Conservation (phyloP, 2,113 vertebrate genomes). For the Sander lucioperca region DNA sequence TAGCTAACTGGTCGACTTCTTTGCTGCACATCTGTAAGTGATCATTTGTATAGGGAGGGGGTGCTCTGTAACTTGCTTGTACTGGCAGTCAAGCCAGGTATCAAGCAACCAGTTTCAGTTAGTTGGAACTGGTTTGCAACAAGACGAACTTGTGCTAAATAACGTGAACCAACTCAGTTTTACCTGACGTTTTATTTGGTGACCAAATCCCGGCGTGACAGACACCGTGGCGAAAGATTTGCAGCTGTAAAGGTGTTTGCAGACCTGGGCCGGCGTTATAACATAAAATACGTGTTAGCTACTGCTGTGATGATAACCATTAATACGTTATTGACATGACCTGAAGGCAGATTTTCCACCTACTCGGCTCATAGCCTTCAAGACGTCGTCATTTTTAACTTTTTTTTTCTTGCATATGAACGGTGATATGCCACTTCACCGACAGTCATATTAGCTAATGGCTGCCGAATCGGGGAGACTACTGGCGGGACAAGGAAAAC, state of each 20-base stretch:
- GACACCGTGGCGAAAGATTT: conserved; percentile 71
- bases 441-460: conserved; percentile 87
- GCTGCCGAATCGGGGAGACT: conserved; percentile 89
- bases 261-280: conserved; percentile 77
- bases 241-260: conserved; percentile 72
- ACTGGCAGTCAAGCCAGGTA: conserved; percentile 58
- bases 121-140: conserved; percentile 24
- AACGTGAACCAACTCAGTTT: conserved; percentile 39
- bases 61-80: conserved; percentile 57
- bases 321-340: conserved; percentile 66
- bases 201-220: conserved; percentile 85
- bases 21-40: conserved; percentile 84
- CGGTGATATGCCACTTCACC: conserved; percentile 86
- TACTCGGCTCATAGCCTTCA: conserved; percentile 71
- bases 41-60: conserved; percentile 72
- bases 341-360: conserved; percentile 69
- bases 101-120: conserved; percentile 35
- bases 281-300: conserved; percentile 37
- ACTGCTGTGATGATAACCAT: conserved; percentile 43
- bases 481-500: conserved; percentile 88
- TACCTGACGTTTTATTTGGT: conserved; percentile 68
- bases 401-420: conserved; percentile 85
- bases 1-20: conserved; percentile 65
- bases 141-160: conserved; percentile 18
- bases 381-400: conserved; percentile 82